These are phyloP conservation scores for Nasonia oneida DNA, from an alignment of 2,888 invertebrate species.

Conservation along the genomic window DNA sequence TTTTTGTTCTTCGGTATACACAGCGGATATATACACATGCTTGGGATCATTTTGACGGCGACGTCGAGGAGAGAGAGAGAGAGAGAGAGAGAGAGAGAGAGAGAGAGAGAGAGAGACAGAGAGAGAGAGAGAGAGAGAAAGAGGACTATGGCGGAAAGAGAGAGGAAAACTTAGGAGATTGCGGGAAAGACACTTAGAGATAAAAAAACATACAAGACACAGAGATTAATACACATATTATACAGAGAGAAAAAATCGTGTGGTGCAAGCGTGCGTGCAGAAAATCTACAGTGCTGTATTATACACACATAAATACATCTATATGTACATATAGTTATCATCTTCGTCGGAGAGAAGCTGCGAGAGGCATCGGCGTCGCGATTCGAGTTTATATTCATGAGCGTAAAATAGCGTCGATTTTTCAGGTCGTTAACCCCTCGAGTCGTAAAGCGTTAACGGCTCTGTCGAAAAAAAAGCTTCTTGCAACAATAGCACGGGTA, in stretches of 20 bases:
- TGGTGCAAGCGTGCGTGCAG: slow-evolving; percentile 32
- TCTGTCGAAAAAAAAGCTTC: background rate
- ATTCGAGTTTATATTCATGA: background rate
- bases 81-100: too few relatives aligned
- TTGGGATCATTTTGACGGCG: slow-evolving; percentile 1
- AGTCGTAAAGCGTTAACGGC: background rate
- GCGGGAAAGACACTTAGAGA: background rate
- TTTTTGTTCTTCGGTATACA: background rate
- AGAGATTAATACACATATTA: background rate
- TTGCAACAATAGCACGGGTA: background rate
- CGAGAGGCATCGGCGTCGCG: background rate
- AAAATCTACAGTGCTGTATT: background rate
- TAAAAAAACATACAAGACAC: background rate
- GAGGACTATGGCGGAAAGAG: too few relatives aligned
- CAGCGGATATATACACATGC: slow-evolving; percentile 17
- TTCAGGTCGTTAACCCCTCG: background rate
- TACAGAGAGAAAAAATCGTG: background rate
- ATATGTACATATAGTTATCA: background rate
- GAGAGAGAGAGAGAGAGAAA: too few relatives aligned
- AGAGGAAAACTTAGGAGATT: background rate
- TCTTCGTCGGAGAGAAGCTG: background rate
- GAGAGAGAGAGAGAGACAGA: too few relatives aligned
- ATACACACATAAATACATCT: background rate
- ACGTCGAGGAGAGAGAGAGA: background rate
- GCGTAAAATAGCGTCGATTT: background rate